Evolutionary conservation across 2,888 invertebrate genomes (phyloP), one percentile per base, ranked within the genome.

Genomic region (Punctoribates punctum): DNA sequence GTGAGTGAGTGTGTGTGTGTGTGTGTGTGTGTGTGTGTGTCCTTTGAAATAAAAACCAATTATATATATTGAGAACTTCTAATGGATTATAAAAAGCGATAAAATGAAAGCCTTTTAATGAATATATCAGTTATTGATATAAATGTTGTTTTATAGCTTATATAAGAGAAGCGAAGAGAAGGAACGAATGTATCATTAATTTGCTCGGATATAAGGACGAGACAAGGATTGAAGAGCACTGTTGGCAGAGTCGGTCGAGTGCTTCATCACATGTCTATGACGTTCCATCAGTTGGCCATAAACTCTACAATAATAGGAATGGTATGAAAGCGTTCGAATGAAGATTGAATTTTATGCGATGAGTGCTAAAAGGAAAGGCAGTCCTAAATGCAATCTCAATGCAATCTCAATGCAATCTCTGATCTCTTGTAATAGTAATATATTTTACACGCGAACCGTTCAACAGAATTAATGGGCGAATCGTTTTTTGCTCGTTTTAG

Each of bases 61-160:
- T 25, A 11, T 20, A 15, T 60, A 60, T 20, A 20, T 20, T 60
- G 8, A 20, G 34, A 34, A 8, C 4, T n/a, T n/a, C n/a, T n/a
- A 34, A 34, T 34, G 34, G 8, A 8, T 5, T 3, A 15, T 27
- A 13, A 62, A 25, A n/a, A 62, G 4, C 15, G 62, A 11, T 20
- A n/a, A 57, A 57, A 9, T 4, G 25, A 62, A 29, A 25, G 34
- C 60, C 20, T 60, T 60, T 62, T 15, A 62, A 62, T 62, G 17
- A 29, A 62, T 29, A 29, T 62, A 25, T 23, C n/a, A 23, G 20
- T 57, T 17, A 17, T 20, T 57, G 62, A 29, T 62, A 62, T 62
- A 62, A 57, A 62, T 27, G 62, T 62, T 62, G 62, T 62, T 62
- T 62, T 62, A 62, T 25, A 62, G 57, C 62, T 29, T 11, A 62